phyloP scores from a whole-genome alignment of 2,113 vertebrate genomes.

The Sapajus apella region DNA sequence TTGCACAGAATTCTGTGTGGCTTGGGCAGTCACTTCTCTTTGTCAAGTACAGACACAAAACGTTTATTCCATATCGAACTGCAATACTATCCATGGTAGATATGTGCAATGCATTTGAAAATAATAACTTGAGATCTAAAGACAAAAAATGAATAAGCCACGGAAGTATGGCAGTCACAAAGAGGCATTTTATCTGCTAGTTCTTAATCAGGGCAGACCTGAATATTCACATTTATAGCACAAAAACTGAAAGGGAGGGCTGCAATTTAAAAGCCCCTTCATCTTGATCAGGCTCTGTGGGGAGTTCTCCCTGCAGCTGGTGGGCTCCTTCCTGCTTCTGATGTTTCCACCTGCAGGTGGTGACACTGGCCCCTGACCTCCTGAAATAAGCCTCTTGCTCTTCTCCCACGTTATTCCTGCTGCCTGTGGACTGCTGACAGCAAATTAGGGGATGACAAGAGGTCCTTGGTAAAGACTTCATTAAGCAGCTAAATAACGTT shows the following conservation, averaged over 20 bases:
- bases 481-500: conserved; percentile 45
- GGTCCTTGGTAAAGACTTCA: background rate
- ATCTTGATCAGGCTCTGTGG: background rate
- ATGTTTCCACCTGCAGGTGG: conserved; percentile 34
- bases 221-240: conserved; percentile 60
- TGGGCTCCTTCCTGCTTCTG: background rate
- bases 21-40: background rate
- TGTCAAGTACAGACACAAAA: background rate
- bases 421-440: background rate
- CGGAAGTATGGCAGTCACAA: conserved; percentile 50
- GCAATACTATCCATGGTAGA: background rate
- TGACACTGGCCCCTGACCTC: background rate
- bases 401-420: background rate
- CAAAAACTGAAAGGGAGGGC: background rate
- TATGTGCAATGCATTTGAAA: conserved; percentile 29
- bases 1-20: background rate
- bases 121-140: conserved; percentile 41
- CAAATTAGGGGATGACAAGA: conserved; percentile 33
- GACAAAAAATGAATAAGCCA: conserved; percentile 47
- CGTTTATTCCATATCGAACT: background rate
- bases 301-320: conserved; percentile 37
- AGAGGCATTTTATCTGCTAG: conserved; percentile 43
- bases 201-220: conserved; percentile 54
- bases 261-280: conserved; percentile 51
- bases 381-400: conserved; percentile 8